Evolutionary conservation across 1,140 invertebrate genomes (phyloP).

Genomic region (Ceratina australensis): DNA sequence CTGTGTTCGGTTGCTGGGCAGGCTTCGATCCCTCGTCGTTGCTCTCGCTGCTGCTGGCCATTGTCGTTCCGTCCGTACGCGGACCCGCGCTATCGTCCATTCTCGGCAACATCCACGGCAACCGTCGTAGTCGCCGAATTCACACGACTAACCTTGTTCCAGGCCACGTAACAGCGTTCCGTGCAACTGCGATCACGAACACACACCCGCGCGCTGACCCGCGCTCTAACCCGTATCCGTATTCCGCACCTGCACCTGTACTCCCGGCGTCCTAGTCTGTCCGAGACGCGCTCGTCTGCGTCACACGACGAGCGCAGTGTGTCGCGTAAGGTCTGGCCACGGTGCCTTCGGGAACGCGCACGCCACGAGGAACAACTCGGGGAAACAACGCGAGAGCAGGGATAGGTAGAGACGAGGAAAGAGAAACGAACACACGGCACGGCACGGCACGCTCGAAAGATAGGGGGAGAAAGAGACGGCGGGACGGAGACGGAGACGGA

Average conservation of each 20-base stretch:
- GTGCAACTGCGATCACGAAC: constrained; percentile 2
- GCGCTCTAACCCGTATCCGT: not conserved
- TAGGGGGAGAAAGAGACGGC: not conserved
- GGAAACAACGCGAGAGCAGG: not conserved
- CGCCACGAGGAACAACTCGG: constrained; percentile 45
- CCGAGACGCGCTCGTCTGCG: constrained; percentile 27
- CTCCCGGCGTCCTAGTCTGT: constrained; percentile 35
- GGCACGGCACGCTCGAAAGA: not conserved
- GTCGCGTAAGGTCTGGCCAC: constrained; percentile 28
- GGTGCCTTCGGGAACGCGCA: constrained; percentile 46
- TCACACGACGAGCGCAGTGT: constrained; percentile 12
- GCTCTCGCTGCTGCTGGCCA: constrained; percentile 62
- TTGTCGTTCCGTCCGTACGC: constrained; percentile 67
- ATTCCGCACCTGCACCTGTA: constrained; percentile 47
- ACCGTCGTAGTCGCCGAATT: not conserved
- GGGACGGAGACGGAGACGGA: constrained; percentile 1
- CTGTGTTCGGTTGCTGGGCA: no score
- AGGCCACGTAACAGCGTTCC: constrained; percentile 20
- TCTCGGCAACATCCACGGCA: constrained; percentile 53
- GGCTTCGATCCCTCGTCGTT: constrained; percentile 46
- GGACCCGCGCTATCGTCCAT: constrained; percentile 71
- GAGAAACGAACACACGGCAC: not conserved
- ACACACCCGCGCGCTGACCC: constrained; percentile 31
- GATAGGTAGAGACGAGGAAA: not conserved
- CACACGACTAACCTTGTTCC: constrained; percentile 12